A percentile compares a stretch with the other conserved stretches of the same genome.
Evolutionary conservation across 2,113 vertebrate genomes (phyloP).

Genomic region (Albula glossodonta): DNA sequence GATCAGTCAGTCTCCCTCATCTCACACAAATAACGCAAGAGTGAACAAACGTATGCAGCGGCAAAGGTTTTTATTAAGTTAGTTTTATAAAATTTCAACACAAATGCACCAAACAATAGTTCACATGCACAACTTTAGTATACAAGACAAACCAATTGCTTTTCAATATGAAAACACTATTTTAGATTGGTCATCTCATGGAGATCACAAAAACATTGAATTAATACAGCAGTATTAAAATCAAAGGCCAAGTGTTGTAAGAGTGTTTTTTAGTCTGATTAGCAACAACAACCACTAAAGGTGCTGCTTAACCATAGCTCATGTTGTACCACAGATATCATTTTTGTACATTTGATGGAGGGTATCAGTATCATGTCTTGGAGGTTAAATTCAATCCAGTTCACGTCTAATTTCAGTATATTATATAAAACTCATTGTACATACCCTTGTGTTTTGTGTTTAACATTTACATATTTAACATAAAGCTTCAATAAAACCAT

Average conservation of each 20-base stretch:
- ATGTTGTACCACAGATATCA: background rate
- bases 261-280: constrained; percentile 26
- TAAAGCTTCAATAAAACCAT: background rate
- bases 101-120: constrained; percentile 76
- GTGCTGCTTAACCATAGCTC: background rate
- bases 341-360: background rate
- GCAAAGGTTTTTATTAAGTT: constrained; percentile 78
- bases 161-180: constrained; percentile 98
- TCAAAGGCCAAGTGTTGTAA: constrained; percentile 62
- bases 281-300: background rate
- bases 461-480: background rate
- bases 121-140: constrained; percentile 92
- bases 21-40: constrained; percentile 2
- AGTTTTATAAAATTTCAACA: constrained; percentile 75
- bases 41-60: constrained; percentile 37
- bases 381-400: background rate
- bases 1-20: background rate
- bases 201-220: constrained; percentile 76
- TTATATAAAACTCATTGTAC: background rate
- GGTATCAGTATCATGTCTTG: background rate
- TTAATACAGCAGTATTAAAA: constrained; percentile 78
- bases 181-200: constrained; percentile 82
- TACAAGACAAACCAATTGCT: constrained; percentile 87
- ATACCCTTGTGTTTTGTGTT: background rate
- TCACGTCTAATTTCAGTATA: background rate